Evolutionary conservation across 2,797 vertebrate genomes (phyloP), one percentile per base, ranked within the genome.

Genomic region (Mormyrus proboscirostris): DNA sequence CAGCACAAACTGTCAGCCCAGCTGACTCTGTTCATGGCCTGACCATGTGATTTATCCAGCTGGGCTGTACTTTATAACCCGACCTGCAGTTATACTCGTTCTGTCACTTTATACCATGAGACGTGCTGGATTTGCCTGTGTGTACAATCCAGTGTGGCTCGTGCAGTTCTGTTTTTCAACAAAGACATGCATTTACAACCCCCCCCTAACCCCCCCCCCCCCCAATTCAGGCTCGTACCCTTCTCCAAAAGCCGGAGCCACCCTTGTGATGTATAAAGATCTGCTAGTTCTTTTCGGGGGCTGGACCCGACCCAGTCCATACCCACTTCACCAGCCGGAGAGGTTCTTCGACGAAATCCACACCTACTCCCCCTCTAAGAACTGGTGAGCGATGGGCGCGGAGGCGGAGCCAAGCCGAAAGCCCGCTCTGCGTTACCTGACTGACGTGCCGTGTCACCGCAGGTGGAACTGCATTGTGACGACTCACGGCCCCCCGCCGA

Each of bases 401-500:
- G 49, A 1, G 6, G 19, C 25, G 41, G 38, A 14, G 4, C 38
- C 19, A 19, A 33, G 7, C 73, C 0, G 16, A n/a, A 41, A 1
- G 2, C 7, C 38, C 38, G 14, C 7, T 44, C 73, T 8, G 73
- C 38, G 50, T 87, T 33, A 3, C 16, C n/a, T 55, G 41, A 44
- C 69, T 25, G 5, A 19, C 12, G 16, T 33, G 19, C 10, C 2
- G 14, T 82, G 29, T 57, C 51, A 1, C 3, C 1, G 62, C 89
- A 99, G 99, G 99, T 99, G 99, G 98, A 99, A 99, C 93, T 99
- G 98, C 92, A 98, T 99, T 7, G 98, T 99, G 86, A 99, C 99
- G 2, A 99, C 98, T 3, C 98, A 98, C 0, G 98, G 98, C 12
- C 99, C 99, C 44, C 98, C 98, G 65, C 99, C 99, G 4, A 99